Conservation (phyloP, 1,140 invertebrate species). For the Littorina saxatilis region DNA sequence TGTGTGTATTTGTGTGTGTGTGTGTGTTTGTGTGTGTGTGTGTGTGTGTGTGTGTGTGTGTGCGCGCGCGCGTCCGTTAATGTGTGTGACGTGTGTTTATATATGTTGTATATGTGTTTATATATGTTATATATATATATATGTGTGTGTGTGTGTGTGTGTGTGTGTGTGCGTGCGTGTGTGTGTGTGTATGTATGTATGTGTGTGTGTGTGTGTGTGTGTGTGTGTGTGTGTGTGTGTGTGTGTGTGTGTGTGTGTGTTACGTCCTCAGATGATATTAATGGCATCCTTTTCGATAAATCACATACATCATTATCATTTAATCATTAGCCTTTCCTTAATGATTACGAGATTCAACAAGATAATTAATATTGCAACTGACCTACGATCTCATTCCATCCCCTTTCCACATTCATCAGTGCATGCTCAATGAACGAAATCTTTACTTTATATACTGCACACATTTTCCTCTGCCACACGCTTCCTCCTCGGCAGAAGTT, state of each 20-base stretch:
- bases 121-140: neutral
- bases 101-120: neutral
- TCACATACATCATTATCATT: no score
- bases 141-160: neutral
- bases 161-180: slow-evolving; percentile 2
- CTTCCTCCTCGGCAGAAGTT: no score
- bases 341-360: neutral
- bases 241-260: no score
- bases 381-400: no score
- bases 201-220: slow-evolving; percentile 33
- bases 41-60: neutral
- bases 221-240: slow-evolving; percentile 12
- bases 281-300: no score
- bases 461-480: no score
- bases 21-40: neutral
- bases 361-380: no score
- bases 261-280: no score
- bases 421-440: no score
- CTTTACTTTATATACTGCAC: no score
- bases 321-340: no score
- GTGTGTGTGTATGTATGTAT: slow-evolving; percentile 35
- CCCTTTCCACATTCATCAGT: no score
- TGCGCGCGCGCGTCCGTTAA: neutral
- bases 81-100: neutral
- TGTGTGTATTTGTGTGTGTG: neutral